Evolutionary conservation across 2,113 vertebrate species (phyloP).

Genomic region (Miniopterus natalensis): DNA sequence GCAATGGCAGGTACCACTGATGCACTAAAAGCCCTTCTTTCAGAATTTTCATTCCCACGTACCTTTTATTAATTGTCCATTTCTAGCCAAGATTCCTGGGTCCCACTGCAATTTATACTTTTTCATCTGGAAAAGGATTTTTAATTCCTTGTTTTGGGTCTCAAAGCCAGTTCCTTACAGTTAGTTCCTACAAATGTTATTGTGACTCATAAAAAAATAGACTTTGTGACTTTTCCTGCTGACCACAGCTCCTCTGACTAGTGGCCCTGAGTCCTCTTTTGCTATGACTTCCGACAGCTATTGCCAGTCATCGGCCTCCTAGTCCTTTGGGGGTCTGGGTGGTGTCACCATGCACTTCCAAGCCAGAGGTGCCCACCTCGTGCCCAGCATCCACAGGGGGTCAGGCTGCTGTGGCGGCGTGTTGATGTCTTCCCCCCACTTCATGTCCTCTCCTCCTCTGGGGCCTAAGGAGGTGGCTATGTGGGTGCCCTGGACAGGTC

Average conservation of each 20-base stretch:
- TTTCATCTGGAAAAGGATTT: slow-evolving; percentile 37
- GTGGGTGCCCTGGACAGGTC: not conserved
- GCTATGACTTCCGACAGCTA: not conserved
- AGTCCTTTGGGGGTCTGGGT: not conserved
- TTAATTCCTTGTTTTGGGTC: not conserved
- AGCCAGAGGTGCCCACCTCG: not conserved
- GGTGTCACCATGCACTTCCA: not conserved
- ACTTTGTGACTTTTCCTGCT: not conserved
- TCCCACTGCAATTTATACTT: not conserved
- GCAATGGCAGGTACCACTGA: not conserved
- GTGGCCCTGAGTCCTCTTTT: not conserved
- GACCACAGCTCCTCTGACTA: not conserved
- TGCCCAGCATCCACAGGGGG: not conserved
- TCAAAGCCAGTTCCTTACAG: not conserved
- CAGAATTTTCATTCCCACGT: not conserved
- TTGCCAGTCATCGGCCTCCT: not conserved
- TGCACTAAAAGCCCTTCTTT: not conserved
- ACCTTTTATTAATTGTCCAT: slow-evolving; percentile 38
- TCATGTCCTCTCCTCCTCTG: not conserved
- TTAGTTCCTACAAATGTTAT: not conserved
- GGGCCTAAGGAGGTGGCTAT: not conserved
- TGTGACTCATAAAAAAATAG: not conserved
- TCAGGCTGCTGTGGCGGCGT: not conserved
- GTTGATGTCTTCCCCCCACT: not conserved
- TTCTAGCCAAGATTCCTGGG: not conserved